Evolutionary conservation across 2,113 vertebrate species (phyloP), one percentile per base, ranked within the genome.

Genomic region (Neolamprologus modestus): DNA sequence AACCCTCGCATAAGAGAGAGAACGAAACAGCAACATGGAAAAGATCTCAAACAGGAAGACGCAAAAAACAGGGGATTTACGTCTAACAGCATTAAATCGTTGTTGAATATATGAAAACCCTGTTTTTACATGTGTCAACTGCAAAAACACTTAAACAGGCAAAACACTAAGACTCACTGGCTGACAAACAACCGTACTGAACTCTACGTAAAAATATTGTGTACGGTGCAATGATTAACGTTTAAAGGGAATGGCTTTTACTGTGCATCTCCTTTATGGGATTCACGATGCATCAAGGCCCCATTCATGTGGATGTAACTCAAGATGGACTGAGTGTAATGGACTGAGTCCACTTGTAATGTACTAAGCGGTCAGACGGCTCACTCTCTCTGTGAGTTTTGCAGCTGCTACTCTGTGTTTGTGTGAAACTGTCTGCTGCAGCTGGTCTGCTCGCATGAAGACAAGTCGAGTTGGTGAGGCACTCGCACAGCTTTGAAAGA

Each of bases 231-330:
- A 33, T 31, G 28, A 52, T 52, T 52, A 33, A 78, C 1, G 3
- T 78, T 52, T 33, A 78, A 52, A 78, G 19, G 9, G 50, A 31
- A 73, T 47, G 4, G 9, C 61, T 84, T 61, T 50, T n/a, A 35
- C 53, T 83, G 54, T 54, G 54, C 52, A 76, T 52, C 57, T 10
- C 81, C 73, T 86, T 84, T 71, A 31, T 31, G 24, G 42, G 19
- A 61, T 88, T 89, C 40, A 26, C 31, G 55, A 82, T 89, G 59
- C 86, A 54, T 83, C 78, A 83, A 81, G 40, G 54, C 45, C 45
- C 91, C 68, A 89, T 91, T 54, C 80, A 88, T 91, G 87, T 89
- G 88, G 81, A 87, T 92, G 86, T 82, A 88, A 89, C 79, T 86
- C 57, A 82, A 81, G 83, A 57, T 42, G 81, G 73, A 83, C 85